These are phyloP conservation scores for Parotocinclus haroldoi DNA, from an alignment of 2,797 vertebrate species.

Conservation along the genomic window DNA sequence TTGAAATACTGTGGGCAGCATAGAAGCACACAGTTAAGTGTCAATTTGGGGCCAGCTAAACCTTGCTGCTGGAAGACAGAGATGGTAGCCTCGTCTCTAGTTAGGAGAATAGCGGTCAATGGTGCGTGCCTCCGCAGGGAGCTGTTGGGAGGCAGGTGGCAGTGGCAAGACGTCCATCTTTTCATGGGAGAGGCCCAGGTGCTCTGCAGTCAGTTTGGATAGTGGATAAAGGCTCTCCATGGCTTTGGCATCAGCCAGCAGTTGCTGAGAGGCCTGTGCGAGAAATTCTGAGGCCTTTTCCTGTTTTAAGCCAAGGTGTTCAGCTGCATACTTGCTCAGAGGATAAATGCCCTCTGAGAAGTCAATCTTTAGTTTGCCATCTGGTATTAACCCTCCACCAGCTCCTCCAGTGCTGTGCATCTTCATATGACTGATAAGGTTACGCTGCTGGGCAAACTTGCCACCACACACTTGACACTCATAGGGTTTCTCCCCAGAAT, in stretches of 20 bases:
- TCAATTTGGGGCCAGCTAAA: conserved; percentile 43
- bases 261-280: conserved; percentile 86
- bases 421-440: conserved; percentile 99
- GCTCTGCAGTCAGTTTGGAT: conserved; percentile 88
- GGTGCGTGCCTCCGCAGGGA: conserved; percentile 78
- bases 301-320: conserved; percentile 93
- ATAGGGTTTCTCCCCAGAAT: conserved; percentile 98
- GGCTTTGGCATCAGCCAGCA: conserved; percentile 88
- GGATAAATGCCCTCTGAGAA: conserved; percentile 93
- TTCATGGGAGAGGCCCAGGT: conserved; percentile 89
- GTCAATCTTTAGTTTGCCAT: conserved; percentile 92
- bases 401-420: conserved; percentile 89
- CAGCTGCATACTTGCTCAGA: conserved; percentile 89
- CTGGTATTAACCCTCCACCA: conserved; percentile 67
- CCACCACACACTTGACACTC: conserved; percentile 98
- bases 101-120: conserved; percentile 94
- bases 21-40: conserved; percentile 72
- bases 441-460: conserved; percentile 98
- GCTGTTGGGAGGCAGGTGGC: conserved; percentile 73
- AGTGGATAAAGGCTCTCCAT: conserved; percentile 94
- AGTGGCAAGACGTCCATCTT: conserved; percentile 88
- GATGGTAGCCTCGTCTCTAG: conserved; percentile 64
- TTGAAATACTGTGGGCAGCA: conserved; percentile 73
- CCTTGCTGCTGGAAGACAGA: conserved; percentile 47
- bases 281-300: conserved; percentile 88